Evolutionary conservation across 64 coral and sea anemone genomes (phyloP).

Genomic region (Actinia equina): DNA sequence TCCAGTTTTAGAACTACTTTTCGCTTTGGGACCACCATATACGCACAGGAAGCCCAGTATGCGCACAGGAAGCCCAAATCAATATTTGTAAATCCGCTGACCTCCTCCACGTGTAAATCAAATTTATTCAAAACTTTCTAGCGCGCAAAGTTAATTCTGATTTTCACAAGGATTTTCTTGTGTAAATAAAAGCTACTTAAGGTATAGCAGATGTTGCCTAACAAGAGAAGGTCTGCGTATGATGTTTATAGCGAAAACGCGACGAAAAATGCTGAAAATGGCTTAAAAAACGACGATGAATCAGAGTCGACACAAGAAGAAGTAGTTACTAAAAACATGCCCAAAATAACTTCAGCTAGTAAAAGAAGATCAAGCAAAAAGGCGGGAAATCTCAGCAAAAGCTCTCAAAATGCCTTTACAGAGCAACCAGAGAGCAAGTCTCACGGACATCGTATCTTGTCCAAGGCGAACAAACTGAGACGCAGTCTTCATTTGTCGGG

Average conservation of each 20-base stretch:
- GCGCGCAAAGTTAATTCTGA: not conserved
- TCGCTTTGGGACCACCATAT: no score
- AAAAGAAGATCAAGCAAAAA: conserved; percentile 19
- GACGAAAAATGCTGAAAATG: not conserved
- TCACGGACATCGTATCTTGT: conserved; percentile 40
- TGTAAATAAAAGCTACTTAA: not conserved
- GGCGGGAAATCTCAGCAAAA: not conserved
- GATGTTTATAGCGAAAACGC: conserved; percentile 14
- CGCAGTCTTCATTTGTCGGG: conserved; percentile 76
- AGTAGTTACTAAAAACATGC: conserved; percentile 1
- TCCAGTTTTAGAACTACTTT: no score
- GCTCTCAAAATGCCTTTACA: not conserved
- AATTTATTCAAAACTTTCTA: not conserved
- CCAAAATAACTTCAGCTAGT: conserved; percentile 31
- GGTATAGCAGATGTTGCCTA: not conserved
- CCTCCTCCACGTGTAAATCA: conserved; percentile 16
- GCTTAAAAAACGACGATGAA: conserved; percentile 27
- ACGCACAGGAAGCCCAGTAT: no score
- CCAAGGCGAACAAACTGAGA: conserved; percentile 75
- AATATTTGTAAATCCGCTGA: not conserved
- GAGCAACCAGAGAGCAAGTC: conserved; percentile 30
- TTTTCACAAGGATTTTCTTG: conserved; percentile 9
- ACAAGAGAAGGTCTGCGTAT: conserved; percentile 29
- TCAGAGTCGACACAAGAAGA: not conserved
- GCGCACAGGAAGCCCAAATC: no score